Conservation (phyloP, 2,113 vertebrate genomes). For the Cyprinodon tularosa region DNA sequence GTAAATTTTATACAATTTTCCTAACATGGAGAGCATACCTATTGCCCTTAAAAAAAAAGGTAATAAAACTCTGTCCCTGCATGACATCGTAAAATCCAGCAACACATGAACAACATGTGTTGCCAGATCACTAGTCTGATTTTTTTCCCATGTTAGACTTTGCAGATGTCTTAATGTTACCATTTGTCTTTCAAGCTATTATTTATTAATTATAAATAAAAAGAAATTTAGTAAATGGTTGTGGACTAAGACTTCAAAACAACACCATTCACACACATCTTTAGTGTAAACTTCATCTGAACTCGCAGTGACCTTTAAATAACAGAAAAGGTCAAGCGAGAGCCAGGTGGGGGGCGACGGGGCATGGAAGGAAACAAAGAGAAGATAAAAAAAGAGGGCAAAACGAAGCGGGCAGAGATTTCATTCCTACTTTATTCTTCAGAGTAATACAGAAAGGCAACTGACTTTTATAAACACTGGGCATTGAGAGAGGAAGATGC, state of each 20-base stretch:
- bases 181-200: no score
- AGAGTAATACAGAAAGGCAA: constrained; percentile 45
- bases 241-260: neutral
- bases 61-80: no score
- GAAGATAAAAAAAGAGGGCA: constrained; percentile 9
- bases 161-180: no score
- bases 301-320: constrained; percentile 60
- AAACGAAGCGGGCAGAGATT: constrained; percentile 18
- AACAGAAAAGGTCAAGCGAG: constrained; percentile 6
- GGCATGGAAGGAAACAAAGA: constrained; percentile 7
- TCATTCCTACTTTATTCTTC: constrained; percentile 28
- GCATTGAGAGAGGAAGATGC: constrained; percentile 2
- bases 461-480: constrained; percentile 31
- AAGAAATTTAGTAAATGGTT: no score
- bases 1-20: no score
- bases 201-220: no score
- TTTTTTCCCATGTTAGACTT: no score
- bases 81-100: no score
- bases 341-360: neutral
- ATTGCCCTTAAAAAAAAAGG: no score
- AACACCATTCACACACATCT: neutral
- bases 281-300: constrained; percentile 60
- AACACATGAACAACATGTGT: no score
- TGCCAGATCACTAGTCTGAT: no score
- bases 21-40: no score